A percentile compares a stretch with the other conserved stretches of the same genome.
phyloP scores from a whole-genome alignment of 2,797 vertebrate genomes.

The Gila robusta region DNA sequence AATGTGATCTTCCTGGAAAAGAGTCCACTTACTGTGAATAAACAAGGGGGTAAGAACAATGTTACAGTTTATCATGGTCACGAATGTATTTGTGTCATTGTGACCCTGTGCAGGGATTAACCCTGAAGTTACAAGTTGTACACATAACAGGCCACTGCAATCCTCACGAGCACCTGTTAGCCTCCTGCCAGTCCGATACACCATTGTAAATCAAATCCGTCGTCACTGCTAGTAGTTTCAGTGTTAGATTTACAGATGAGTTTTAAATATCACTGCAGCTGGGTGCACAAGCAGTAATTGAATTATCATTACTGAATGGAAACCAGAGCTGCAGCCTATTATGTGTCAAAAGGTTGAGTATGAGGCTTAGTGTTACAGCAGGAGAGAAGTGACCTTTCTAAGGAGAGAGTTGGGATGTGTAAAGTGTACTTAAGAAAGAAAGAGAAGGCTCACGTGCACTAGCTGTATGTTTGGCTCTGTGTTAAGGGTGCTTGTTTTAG shows the following conservation, averaged over 20 bases:
- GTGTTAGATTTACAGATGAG: constrained; percentile 1
- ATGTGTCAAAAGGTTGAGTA: constrained; percentile 9
- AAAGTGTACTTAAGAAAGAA: constrained; percentile 13
- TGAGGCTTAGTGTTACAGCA: constrained; percentile 32
- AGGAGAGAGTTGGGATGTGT: constrained; percentile 18
- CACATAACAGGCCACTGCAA: constrained; percentile 1
- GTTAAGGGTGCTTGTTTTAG: not conserved
- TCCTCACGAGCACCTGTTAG: constrained; percentile 17
- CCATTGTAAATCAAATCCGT: not conserved
- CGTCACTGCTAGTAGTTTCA: not conserved
- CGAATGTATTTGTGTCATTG: constrained; percentile 28
- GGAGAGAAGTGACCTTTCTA: constrained; percentile 41
- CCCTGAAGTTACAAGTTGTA: constrained; percentile 18
- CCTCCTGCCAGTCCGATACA: not conserved
- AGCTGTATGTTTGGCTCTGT: not conserved
- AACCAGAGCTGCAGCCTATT: constrained; percentile 4
- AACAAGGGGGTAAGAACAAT: constrained; percentile 20
- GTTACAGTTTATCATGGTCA: constrained; percentile 1
- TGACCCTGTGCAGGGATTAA: constrained; percentile 41
- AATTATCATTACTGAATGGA: constrained; percentile 33
- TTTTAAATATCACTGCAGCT: constrained; percentile 36
- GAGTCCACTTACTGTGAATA: constrained; percentile 23
- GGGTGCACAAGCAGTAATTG: constrained; percentile 15
- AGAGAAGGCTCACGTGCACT: constrained; percentile 1
- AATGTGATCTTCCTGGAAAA: constrained; percentile 35